phyloP scores from a whole-genome alignment of 2,888 invertebrate species.

The Melipona bicolor region DNA sequence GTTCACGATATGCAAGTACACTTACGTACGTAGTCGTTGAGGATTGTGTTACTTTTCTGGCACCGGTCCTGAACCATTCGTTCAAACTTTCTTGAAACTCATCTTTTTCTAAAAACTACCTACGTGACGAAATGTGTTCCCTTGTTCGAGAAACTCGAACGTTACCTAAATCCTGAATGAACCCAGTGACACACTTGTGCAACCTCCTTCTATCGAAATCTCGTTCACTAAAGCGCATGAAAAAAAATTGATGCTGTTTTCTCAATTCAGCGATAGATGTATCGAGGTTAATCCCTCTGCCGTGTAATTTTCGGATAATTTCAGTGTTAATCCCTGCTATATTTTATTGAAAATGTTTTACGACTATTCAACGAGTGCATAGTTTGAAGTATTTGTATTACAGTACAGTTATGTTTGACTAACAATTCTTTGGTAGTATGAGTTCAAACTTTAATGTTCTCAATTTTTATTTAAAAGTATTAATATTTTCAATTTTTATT shows the following conservation, averaged over 20 bases:
- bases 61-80: conserved; percentile 4
- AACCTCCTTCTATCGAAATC: not conserved
- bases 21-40: not conserved
- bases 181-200: not conserved
- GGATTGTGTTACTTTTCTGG: not conserved
- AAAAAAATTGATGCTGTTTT: too few relatives aligned
- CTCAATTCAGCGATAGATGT: not conserved
- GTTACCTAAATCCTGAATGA: not conserved
- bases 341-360: too few relatives aligned
- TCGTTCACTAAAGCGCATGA: not conserved
- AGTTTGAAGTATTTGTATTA: too few relatives aligned
- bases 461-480: too few relatives aligned
- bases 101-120: conserved; percentile 12
- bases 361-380: too few relatives aligned
- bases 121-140: conserved; percentile 20
- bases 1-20: too few relatives aligned
- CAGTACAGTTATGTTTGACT: too few relatives aligned
- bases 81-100: conserved; percentile 11
- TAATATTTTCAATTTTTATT: too few relatives aligned
- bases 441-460: too few relatives aligned
- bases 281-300: not conserved
- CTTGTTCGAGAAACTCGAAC: not conserved
- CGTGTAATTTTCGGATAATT: too few relatives aligned
- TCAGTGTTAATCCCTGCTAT: too few relatives aligned
- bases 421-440: too few relatives aligned